Base-by-base conservation (phyloP, 1,140 invertebrate genomes). In the Calephelis nemesis region DNA sequence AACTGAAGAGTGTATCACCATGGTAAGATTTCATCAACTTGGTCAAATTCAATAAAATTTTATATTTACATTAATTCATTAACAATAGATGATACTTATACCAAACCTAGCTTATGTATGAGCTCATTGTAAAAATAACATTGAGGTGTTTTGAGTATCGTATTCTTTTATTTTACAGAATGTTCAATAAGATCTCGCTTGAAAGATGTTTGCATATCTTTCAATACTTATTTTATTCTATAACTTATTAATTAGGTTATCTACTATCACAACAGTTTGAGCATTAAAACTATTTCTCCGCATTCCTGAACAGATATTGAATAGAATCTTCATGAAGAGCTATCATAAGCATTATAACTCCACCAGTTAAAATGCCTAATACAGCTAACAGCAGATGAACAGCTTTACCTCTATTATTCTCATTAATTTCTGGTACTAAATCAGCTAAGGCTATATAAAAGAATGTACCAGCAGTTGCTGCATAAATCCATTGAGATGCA, bases 401-500 rank as follows among this genome's bases (percentile, higher is more conserved):
- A 64, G 81, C 82, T 75, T 84, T 92, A 2, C 87, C 84, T 60
- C 87, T 81, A 73, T 87, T 88, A 40, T 93, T 92, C 71, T 90
- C 83, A 74, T 93, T 93, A 79, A 94, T 92, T 73, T 93, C 93
- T 47, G 93, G 93, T 73, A 97, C 95, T 91, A 97, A 93, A 86
- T 97, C 95, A 8, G 96, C 96, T 60, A 97, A 92, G n/a, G 95
- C 95, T 70, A 97, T 96, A 76, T 97, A 97, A 0, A 97, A 92
- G 85, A 97, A 97, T 60, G 95, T 96, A 45, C 96, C 96, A n/a
- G 95, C 96, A 3, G 96, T 95, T 6, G 93, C 93, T 4, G 95
- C 94, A 88, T 96, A 97, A 47, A 97, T 95, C 96, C 96, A 97
- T 50, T 94, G 91, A 4, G 94, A 94, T 62, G 94, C 93, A 1